A percentile compares a stretch with the other conserved stretches of the same genome.
Conservation (phyloP, 2,888 invertebrate genomes). For the Lottia scabra region DNA sequence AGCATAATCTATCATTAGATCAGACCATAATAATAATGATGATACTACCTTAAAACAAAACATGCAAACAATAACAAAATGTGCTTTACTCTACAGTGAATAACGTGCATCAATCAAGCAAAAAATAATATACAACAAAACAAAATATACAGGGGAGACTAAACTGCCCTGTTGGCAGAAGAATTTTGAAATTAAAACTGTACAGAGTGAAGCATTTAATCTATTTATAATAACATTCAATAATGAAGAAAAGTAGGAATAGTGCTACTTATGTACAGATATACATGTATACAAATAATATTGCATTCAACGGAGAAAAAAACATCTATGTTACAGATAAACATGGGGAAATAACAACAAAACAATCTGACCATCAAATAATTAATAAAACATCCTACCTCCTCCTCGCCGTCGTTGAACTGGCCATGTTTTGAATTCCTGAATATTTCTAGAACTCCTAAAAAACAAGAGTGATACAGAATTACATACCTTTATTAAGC, state of each 20-base stretch:
- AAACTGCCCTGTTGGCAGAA: no score
- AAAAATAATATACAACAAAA: background rate
- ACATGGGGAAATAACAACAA: background rate
- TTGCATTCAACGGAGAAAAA: conserved; percentile 39
- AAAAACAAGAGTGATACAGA: conserved; percentile 16
- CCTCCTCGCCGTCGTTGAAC: conserved; percentile 79
- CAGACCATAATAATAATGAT: conserved; percentile 52
- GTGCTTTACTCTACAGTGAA: background rate
- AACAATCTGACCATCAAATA: background rate
- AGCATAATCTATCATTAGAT: conserved; percentile 54
- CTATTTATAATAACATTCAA: no score
- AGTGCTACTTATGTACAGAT: conserved; percentile 39
- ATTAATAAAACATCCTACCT: conserved; percentile 61
- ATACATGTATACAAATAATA: conserved; percentile 45
- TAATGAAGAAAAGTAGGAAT: no score
- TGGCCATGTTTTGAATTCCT: conserved; percentile 68
- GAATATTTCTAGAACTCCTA: conserved; percentile 79
- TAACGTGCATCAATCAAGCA: background rate
- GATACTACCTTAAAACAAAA: conserved; percentile 42
- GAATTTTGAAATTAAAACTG: no score
- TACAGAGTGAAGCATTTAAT: no score
- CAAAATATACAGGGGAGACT: background rate
- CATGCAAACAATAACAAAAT: background rate
- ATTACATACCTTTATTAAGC: no score
- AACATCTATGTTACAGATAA: background rate